These are phyloP conservation scores for Crotalus helleri DNA, from an alignment of 2,113 vertebrate species.

Conservation along the genomic window DNA sequence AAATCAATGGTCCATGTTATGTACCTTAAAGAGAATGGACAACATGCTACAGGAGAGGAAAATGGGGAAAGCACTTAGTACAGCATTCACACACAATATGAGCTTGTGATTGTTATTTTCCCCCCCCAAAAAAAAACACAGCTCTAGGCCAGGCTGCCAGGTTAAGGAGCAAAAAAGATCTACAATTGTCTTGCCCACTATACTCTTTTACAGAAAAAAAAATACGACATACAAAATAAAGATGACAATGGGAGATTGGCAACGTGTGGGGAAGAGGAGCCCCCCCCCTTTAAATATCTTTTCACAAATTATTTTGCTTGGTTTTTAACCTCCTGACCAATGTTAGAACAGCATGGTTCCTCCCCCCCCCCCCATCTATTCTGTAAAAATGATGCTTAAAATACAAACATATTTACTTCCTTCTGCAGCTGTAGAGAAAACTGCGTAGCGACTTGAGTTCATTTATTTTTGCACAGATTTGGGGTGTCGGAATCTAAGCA, in stretches of 20 bases:
- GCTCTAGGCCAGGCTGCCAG: conserved; percentile 20
- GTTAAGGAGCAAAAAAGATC: not conserved
- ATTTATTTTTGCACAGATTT: not conserved
- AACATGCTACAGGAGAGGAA: not conserved
- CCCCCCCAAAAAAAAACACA: too few relatives aligned
- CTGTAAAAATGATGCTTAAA: conserved; percentile 16
- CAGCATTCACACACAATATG: not conserved
- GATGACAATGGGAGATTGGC: rapidly evolving
- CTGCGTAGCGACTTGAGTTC: not conserved
- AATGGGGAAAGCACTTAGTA: not conserved
- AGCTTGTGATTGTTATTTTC: not conserved
- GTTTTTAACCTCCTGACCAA: conserved; percentile 1
- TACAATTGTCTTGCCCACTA: conserved; percentile 29
- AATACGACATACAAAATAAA: conserved; percentile 9
- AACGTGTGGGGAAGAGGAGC: not conserved
- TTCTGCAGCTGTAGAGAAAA: not conserved
- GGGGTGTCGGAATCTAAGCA: not conserved
- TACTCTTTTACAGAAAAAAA: conserved; percentile 27
- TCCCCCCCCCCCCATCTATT: conserved; percentile 32
- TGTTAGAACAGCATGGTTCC: conserved; percentile 10
- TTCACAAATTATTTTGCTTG: conserved; percentile 26
- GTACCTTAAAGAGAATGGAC: conserved; percentile 16
- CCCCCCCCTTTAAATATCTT: conserved; percentile 10
- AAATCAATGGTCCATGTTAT: conserved; percentile 5
- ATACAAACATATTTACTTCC: conserved; percentile 30